Evolutionary conservation across 2,797 vertebrate species (phyloP).

Genomic region (Cuniculus paca): DNA sequence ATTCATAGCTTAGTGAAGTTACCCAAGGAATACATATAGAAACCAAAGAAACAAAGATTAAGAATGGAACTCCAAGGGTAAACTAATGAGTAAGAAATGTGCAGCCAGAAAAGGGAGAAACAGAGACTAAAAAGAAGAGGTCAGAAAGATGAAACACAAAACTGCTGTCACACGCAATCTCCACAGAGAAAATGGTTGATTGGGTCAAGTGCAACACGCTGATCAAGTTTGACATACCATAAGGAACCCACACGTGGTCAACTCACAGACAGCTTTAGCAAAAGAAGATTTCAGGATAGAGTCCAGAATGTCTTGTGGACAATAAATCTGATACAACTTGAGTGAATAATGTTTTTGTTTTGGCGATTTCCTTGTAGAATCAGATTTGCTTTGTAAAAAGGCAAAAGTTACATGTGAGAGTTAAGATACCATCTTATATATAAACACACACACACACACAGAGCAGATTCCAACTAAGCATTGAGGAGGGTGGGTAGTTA

Average conservation of each 20-base stretch:
- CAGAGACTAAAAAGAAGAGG: neutral
- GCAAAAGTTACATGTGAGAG: slow-evolving; percentile 59
- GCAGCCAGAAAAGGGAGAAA: neutral
- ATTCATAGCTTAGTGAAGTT: neutral
- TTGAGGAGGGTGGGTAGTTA: slow-evolving; percentile 75
- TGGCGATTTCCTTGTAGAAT: slow-evolving; percentile 71
- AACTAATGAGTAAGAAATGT: neutral
- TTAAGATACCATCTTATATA: slow-evolving; percentile 71
- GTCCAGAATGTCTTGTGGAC: neutral
- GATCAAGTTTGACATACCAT: neutral
- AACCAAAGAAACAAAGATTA: neutral
- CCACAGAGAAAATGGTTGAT: neutral
- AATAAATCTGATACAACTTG: slow-evolving; percentile 55
- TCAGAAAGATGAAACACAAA: neutral
- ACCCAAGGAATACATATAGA: neutral
- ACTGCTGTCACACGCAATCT: neutral
- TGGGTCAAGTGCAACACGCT: neutral
- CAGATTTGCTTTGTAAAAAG: slow-evolving; percentile 61
- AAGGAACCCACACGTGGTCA: neutral
- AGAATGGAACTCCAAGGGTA: neutral
- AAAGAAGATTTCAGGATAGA: neutral
- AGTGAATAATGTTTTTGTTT: slow-evolving; percentile 52
- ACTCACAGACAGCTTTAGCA: neutral
- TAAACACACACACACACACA: slow-evolving; percentile 44
- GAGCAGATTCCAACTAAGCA: slow-evolving; percentile 78